Base-by-base conservation (phyloP, 2,797 vertebrate genomes). In the Spheniscus humboldti region DNA sequence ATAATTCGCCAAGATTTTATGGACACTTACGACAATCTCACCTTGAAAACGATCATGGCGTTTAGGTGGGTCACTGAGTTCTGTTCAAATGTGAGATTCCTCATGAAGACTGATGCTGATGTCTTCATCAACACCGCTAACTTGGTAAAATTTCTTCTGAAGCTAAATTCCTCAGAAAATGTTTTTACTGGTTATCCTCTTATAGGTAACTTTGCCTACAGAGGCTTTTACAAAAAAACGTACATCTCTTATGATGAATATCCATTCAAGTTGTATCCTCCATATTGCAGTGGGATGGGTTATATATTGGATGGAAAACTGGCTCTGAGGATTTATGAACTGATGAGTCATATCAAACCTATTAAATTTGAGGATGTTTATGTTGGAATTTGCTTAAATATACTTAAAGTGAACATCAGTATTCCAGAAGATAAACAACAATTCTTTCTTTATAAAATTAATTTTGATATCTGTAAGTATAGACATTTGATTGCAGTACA, bases 321-420 rank as follows among this genome's bases (percentile, higher is more conserved):
- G 86, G 97, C 96, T 43, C 92, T 88, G 5, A 97, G 90, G 88
- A 47, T 97, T 45, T 98, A 98, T 13, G 74, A 97, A 33, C 91
- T 98, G 79, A 98, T 98, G 98, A 64, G 93, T 75, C 98, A 98
- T 1, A 68, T 98, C 47, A 98, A 52, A 57, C 98, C 98, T 9
- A 60, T 98, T 82, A 98, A 97, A 57, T 96, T 98, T 35, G 98
- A 98, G 96, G 98, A 98, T 47, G 97, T 97, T 57, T 98, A 98
- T 5, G 97, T 98, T 27, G 98, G 98, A 7, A 98, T 98, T 83
- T 98, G 97, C 60, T 91, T 98, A 66, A 96, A 91, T 78, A 62
- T 97, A 25, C 96, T 98, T 33, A 94, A 96, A 35, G 98, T 98
- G 72, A 81, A 94, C 18, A 27, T 98, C 88, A 96, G 86, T 4